Base-by-base conservation (phyloP, 2,888 invertebrate genomes). In the Hypolimnas misippus region DNA sequence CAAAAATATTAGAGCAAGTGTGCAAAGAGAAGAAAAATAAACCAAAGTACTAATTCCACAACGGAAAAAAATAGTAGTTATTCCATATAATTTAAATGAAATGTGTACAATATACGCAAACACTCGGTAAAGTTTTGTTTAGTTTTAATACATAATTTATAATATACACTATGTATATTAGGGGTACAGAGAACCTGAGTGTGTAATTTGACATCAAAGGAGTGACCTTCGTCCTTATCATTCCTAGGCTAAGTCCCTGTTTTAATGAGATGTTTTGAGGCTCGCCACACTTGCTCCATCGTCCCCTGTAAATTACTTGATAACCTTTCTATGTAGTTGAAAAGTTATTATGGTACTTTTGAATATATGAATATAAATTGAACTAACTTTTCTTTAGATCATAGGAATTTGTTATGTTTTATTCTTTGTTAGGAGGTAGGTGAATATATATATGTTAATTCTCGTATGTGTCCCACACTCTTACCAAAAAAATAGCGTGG, bases 171-270 rank as follows among this genome's bases (percentile, higher is more conserved):
- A 17, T 3, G 5, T 19, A 42, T 17, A 42, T 42, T 14, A 14
- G 7, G 8, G 10, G 17, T 4, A 17, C 2, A 4, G 44, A 21
- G 19, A 21, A n/a, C 19, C 19, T 16, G 16, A 17, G 44, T 12
- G 46, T 54, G 46, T 54, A 53, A 57, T 62, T 62, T 21, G 38
- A 65, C 62, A 59, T 65, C 65, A 59, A 65, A 64, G 64, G 52
- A 44, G 25, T 52, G 53, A 54, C 57, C 62, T 62, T 53, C 25
- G 46, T 40, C 57, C 46, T 44, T 46, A 31, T 19, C 42, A 56
- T 17, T 21, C 29, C 53, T 57, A 57, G 38, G 31, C 52, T 33
- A 21, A 46, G 38, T 46, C 44, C 62, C 57, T 57, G 53, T 62
- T 57, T 46, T 62, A 62, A 62, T 57, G 57, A 62, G 57, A 40